Percentiles rank a stretch among this genome's conserved stretches.
Evolutionary conservation across 1,140 invertebrate species (phyloP).

Genomic region (Diabrotica undecimpunctata): DNA sequence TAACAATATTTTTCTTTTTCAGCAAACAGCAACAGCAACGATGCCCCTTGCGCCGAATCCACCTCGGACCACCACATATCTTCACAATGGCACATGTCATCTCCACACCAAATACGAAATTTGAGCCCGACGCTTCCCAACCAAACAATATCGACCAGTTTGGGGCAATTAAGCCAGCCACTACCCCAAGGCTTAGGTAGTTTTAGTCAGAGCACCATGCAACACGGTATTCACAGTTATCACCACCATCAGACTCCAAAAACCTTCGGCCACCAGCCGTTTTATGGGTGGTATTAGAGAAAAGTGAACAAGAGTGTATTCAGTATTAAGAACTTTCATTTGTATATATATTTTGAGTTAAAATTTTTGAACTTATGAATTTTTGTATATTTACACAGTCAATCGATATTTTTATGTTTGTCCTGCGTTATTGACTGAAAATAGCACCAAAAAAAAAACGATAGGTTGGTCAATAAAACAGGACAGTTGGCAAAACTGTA

Average conservation of each 20-base stretch:
- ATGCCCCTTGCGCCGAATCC: conserved; percentile 20
- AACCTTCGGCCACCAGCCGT: conserved; percentile 38
- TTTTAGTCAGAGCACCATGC: conserved; percentile 37
- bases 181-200: conserved; percentile 29
- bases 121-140: conserved; percentile 30
- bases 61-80: conserved; percentile 28
- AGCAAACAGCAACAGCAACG: conserved; percentile 36
- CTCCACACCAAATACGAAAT: conserved; percentile 31
- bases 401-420: no score
- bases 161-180: conserved; percentile 35
- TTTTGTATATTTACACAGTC: no score
- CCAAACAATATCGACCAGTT: conserved; percentile 23
- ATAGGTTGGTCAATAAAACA: no score
- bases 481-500: no score
- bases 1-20: not conserved
- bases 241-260: conserved; percentile 32
- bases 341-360: no score
- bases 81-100: conserved; percentile 34
- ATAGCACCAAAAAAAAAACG: no score
- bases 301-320: no score
- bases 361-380: no score
- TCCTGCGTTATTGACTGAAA: no score
- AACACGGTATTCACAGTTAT: conserved; percentile 32
- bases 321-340: no score
- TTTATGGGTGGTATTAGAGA: conserved; percentile 38